Evolutionary conservation across 2,888 invertebrate species (phyloP).

Genomic region (Lepidocyrtinus sp.): DNA sequence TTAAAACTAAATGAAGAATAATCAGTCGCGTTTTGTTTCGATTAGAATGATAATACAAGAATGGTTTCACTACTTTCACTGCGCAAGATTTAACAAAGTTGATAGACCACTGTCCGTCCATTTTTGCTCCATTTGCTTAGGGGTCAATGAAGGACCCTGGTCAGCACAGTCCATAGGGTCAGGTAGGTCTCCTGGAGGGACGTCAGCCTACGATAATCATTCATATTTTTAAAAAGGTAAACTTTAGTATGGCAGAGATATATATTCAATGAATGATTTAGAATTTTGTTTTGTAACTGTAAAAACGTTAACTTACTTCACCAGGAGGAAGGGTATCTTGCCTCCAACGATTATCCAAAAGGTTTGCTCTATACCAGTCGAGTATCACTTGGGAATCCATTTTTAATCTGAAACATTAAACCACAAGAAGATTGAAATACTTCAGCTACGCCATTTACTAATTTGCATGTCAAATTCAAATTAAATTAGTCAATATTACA

Average conservation of each 20-base stretch:
- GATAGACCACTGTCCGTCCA: conserved; percentile 68
- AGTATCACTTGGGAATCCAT: conserved; percentile 68
- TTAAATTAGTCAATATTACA: not conserved
- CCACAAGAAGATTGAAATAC: not conserved
- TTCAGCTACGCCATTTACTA: not conserved
- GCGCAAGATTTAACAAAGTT: conserved; percentile 62
- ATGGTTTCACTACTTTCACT: too few species aligned
- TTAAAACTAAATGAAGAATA: too few species aligned
- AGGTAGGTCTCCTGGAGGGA: conserved; percentile 66
- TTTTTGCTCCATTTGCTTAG: conserved; percentile 69
- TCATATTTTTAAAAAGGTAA: not conserved
- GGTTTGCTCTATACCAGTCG: conserved; percentile 68
- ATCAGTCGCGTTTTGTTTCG: too few species aligned
- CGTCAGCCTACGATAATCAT: conserved; percentile 61
- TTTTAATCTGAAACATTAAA: not conserved
- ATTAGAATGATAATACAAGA: too few species aligned
- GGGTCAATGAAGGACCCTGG: conserved; percentile 68
- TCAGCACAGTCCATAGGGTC: conserved; percentile 68
- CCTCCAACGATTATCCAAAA: conserved; percentile 70
- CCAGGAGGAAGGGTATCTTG: conserved; percentile 67
- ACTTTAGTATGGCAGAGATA: not conserved
- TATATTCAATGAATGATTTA: conserved; percentile 1
- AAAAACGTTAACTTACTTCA: conserved; percentile 62
- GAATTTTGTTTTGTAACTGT: too few species aligned
- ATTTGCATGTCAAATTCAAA: not conserved